Conservation (phyloP, 2,113 vertebrate genomes). For the Bubo bubo region DNA sequence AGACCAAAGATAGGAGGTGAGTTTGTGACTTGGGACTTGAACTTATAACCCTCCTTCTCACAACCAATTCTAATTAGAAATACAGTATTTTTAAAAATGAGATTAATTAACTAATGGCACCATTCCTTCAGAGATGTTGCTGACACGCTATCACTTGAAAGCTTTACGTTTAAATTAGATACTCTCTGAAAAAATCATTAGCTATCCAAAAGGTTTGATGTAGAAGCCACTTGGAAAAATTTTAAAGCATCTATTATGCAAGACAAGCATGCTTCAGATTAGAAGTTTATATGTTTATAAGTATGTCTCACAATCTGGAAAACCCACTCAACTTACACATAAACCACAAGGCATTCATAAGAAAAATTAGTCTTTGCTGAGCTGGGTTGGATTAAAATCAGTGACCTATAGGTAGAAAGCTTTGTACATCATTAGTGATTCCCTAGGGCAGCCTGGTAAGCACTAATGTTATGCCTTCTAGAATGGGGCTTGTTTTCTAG, state of each 20-base stretch:
- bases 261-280: not conserved
- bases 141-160: not conserved
- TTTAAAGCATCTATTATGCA: not conserved
- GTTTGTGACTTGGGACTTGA: not conserved
- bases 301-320: not conserved
- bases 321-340: not conserved
- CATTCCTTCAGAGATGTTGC: not conserved
- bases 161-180: not conserved
- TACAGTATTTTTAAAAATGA: not conserved
- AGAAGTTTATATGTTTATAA: not conserved
- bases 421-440: conserved; percentile 48
- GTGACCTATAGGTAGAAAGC: conserved; percentile 52
- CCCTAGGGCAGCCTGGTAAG: conserved; percentile 18
- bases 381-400: conserved; percentile 44
- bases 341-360: not conserved
- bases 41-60: not conserved
- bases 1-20: not conserved
- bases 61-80: conserved; percentile 1
- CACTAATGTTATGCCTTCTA: conserved; percentile 41
- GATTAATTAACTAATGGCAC: conserved; percentile 9
- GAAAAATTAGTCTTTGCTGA: conserved; percentile 2
- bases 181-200: not conserved
- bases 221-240: not conserved
- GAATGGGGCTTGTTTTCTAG: conserved; percentile 57
- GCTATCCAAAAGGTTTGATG: not conserved